Base-by-base conservation (phyloP, 2,797 vertebrate genomes). In the Pseudochromis fuscus region DNA sequence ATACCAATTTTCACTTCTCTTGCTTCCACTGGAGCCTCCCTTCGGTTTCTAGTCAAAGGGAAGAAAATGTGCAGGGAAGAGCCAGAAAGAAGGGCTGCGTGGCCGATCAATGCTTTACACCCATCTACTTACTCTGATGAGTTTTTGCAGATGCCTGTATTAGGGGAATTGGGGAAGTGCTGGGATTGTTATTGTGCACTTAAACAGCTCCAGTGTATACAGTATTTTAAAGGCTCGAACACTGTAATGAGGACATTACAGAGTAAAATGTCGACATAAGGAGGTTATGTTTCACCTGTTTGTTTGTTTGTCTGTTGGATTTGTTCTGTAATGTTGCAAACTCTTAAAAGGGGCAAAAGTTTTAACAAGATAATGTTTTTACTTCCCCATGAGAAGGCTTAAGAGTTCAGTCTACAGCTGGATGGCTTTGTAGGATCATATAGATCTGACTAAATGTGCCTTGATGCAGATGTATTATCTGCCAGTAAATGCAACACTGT, bases 191-290 rank as follows among this genome's bases (percentile, higher is more conserved):
- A 10, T 18, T 49, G 23, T 48, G 23, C 11, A 33, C 35, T 45
- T 18, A 44, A 62, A 63, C 18, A 46, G 53, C n/a, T 60, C 59
- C 53, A 28, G 30, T 50, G 24, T 27, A 2, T 13, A 31, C 25
- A 58, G 37, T 40, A 57, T 49, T 55, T 35, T 49, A 45, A 37
- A 37, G 15, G 18, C 19, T 28, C 24, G 50, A 13, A 2, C n/a
- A 2, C 8, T 5, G 25, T 11, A 51, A 24, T 38, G 50, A 64
- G 18, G 35, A 16, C 16, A 25, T 3, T 21, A 15, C 18, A 27
- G n/a, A 60, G 40, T 52, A 16, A 53, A 59, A 50, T 48, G 53
- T 68, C 28, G 5, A 18, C 53, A 53, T n/a, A n/a, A n/a, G n/a
- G n/a, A n/a, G n/a, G n/a, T n/a, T n/a, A n/a, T n/a, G n/a, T n/a